A percentile compares a stretch with the other conserved stretches of the same genome.
Evolutionary conservation across 2,797 vertebrate genomes (phyloP).

Genomic region (Vireo griseus): DNA sequence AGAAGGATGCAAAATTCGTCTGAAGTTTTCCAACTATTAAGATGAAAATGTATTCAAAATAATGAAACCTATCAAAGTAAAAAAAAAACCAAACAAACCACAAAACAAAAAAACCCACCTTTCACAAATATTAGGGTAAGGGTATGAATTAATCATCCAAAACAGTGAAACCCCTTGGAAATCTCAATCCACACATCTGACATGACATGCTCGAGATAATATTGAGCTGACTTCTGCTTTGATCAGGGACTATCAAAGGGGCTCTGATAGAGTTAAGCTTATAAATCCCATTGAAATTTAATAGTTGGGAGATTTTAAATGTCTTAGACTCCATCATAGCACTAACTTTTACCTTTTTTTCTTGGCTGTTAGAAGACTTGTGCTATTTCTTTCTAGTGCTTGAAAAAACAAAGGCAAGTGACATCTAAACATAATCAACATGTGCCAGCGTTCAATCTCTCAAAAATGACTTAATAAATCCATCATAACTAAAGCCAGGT

Average conservation of each 20-base stretch:
- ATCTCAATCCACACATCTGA: background rate
- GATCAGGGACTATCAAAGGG: background rate
- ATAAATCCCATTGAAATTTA: background rate
- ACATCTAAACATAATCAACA: slow-evolving; percentile 20
- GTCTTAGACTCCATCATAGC: background rate
- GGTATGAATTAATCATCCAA: background rate
- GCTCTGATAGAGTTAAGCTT: background rate
- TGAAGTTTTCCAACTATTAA: background rate
- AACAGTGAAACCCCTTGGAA: background rate
- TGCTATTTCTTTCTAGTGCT: background rate
- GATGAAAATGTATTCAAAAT: background rate
- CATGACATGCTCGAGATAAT: fast-evolving
- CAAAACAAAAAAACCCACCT: fast-evolving
- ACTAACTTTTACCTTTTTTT: background rate
- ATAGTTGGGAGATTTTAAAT: background rate
- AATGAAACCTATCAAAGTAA: background rate
- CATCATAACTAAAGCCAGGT: background rate
- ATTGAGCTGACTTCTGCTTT: background rate
- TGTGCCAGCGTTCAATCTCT: background rate
- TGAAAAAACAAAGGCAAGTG: background rate
- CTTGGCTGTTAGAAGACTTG: background rate
- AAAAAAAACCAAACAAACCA: fast-evolving
- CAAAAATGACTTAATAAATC: slow-evolving; percentile 1
- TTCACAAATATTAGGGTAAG: background rate
- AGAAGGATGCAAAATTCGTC: background rate